Evolutionary conservation across 2,888 invertebrate species (phyloP).

Genomic region (Nomada fucata): DNA sequence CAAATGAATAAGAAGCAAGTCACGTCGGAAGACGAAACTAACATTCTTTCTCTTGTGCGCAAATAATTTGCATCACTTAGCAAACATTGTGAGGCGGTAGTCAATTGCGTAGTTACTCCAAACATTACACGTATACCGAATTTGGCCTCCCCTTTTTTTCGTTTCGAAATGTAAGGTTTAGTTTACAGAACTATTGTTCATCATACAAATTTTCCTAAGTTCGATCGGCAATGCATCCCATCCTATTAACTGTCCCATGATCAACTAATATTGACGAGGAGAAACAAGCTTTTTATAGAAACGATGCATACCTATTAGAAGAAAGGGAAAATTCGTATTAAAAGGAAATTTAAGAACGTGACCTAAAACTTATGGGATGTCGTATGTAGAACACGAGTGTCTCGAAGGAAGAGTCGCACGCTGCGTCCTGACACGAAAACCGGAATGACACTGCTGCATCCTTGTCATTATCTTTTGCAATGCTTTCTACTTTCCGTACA

Average conservation of each 20-base stretch:
- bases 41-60: constrained; percentile 10
- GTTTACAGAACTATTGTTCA: too few species aligned
- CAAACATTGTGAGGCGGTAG: background rate
- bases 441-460: constrained; percentile 43
- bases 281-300: background rate
- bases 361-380: background rate
- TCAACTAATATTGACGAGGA: background rate
- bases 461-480: constrained; percentile 59
- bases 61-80: constrained; percentile 9
- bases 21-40: background rate
- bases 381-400: constrained; percentile 10
- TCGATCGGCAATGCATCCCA: background rate
- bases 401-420: constrained; percentile 13
- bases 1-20: constrained; percentile 4
- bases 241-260: background rate
- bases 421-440: constrained; percentile 46
- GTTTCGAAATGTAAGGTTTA: background rate
- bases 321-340: background rate
- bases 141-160: too few species aligned
- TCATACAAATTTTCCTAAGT: background rate
- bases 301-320: background rate
- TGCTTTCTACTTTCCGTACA: constrained; percentile 70
- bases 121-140: too few species aligned
- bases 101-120: background rate
- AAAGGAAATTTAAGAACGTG: background rate